A percentile compares a stretch with the other conserved stretches of the same genome.
Evolutionary conservation across 2,797 vertebrate genomes (phyloP).

Genomic region (Apogon hyalosoma): DNA sequence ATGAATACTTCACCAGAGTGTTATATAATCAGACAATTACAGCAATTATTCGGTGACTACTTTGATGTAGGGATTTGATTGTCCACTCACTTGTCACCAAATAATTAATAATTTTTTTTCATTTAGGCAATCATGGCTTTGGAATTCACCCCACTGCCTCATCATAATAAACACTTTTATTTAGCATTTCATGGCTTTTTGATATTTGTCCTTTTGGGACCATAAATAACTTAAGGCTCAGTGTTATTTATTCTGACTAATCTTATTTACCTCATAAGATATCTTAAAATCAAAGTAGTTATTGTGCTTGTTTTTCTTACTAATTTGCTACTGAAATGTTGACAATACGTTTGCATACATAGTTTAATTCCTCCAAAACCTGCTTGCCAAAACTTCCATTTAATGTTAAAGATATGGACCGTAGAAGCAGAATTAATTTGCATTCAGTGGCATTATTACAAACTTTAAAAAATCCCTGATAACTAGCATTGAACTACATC

Average conservation of each 20-base stretch:
- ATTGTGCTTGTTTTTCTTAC: constrained; percentile 19
- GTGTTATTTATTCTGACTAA: constrained; percentile 18
- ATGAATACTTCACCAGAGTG: constrained; percentile 53
- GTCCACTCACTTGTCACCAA: constrained; percentile 62
- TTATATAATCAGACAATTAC: constrained; percentile 57
- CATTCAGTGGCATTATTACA: constrained; percentile 30
- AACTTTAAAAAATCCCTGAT: constrained; percentile 16
- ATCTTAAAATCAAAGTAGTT: constrained; percentile 23
- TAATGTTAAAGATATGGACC: constrained; percentile 24
- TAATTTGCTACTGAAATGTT: constrained; percentile 21
- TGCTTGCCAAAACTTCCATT: constrained; percentile 11
- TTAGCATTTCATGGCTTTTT: constrained; percentile 71
- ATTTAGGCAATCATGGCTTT: constrained; percentile 58
- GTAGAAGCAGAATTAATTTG: constrained; percentile 24
- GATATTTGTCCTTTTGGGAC: constrained; percentile 38
- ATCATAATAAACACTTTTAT: constrained; percentile 56
- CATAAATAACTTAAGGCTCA: constrained; percentile 41
- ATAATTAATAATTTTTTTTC: constrained; percentile 50
- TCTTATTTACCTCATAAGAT: constrained; percentile 20
- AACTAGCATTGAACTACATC: not conserved
- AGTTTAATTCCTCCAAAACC: constrained; percentile 36
- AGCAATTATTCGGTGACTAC: constrained; percentile 70
- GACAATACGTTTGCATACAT: constrained; percentile 28
- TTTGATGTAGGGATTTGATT: constrained; percentile 50
- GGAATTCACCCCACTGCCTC: constrained; percentile 56